phyloP scores from a whole-genome alignment of 2,797 vertebrate species.

The Tenualosa thibaudeaui region DNA sequence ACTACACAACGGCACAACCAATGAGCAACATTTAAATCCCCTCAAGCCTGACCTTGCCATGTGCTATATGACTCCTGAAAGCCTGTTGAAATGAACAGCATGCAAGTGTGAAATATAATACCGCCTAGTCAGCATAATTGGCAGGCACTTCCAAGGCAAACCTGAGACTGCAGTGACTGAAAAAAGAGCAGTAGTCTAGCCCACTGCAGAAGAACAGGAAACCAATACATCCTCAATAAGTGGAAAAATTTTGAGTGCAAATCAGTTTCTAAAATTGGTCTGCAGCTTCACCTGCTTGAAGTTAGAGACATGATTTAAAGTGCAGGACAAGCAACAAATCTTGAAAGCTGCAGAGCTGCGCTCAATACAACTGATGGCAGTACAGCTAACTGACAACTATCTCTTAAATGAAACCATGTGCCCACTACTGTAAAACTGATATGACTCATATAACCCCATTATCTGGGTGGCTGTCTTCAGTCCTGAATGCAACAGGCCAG shows the following conservation, averaged over 20 bases:
- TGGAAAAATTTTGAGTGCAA: neutral
- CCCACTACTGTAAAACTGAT: neutral
- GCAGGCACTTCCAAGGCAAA: slow-evolving; percentile 34
- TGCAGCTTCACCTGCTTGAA: neutral
- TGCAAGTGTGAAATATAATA: slow-evolving; percentile 55
- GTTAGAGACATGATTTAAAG: neutral
- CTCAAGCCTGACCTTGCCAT: slow-evolving; percentile 22
- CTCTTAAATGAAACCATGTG: neutral
- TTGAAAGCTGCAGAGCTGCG: neutral
- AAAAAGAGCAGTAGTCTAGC: neutral
- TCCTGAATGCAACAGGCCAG: neutral
- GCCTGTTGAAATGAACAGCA: slow-evolving; percentile 31
- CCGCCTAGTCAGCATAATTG: slow-evolving; percentile 46
- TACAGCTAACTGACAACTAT: neutral
- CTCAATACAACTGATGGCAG: neutral
- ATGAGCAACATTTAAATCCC: neutral
- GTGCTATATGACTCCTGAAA: slow-evolving; percentile 19
- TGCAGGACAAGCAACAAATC: neutral
- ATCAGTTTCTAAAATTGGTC: neutral
- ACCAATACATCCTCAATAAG: neutral
- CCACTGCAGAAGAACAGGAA: neutral
- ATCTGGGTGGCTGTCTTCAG: neutral
- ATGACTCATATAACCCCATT: neutral
- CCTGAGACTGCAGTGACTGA: slow-evolving; percentile 24
- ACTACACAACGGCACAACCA: neutral